phyloP scores from a whole-genome alignment of 2,797 vertebrate species.

The Malurus splendens region DNA sequence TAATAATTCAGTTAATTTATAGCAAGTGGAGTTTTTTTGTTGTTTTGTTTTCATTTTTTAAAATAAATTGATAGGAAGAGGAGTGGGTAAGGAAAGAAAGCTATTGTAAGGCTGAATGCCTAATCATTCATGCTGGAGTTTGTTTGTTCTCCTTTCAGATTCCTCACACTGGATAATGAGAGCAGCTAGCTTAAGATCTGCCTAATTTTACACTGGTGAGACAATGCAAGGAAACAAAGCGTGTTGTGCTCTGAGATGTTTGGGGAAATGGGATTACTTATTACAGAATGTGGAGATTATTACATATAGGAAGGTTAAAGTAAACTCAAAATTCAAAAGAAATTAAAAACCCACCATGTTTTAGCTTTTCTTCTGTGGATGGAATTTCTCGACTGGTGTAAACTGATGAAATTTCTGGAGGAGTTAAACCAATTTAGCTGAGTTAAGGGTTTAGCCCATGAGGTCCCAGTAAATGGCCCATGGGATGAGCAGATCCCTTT shows the following conservation, averaged over 20 bases:
- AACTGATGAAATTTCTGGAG: not conserved
- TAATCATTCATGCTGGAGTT: constrained; percentile 44
- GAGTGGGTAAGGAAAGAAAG: constrained; percentile 21
- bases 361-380: not conserved
- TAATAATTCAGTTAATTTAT: constrained; percentile 66
- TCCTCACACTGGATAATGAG: constrained; percentile 23
- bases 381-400: not conserved
- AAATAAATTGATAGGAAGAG: constrained; percentile 35
- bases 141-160: constrained; percentile 27
- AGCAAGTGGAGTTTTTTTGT: not conserved
- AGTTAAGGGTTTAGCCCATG: not conserved
- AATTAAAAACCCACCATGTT: not conserved
- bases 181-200: constrained; percentile 8
- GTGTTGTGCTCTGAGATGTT: not conserved
- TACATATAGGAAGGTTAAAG: not conserved
- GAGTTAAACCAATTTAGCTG: not conserved
- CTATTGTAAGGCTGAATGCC: not conserved
- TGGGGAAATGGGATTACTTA: not conserved
- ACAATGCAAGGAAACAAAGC: not conserved
- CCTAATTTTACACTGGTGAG: constrained; percentile 1
- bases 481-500: not conserved
- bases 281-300: not conserved
- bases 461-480: not conserved
- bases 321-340: not conserved
- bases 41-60: constrained; percentile 1